Evolutionary conservation across 2,888 invertebrate species (phyloP).

Genomic region (Caenorhabditis afra): DNA sequence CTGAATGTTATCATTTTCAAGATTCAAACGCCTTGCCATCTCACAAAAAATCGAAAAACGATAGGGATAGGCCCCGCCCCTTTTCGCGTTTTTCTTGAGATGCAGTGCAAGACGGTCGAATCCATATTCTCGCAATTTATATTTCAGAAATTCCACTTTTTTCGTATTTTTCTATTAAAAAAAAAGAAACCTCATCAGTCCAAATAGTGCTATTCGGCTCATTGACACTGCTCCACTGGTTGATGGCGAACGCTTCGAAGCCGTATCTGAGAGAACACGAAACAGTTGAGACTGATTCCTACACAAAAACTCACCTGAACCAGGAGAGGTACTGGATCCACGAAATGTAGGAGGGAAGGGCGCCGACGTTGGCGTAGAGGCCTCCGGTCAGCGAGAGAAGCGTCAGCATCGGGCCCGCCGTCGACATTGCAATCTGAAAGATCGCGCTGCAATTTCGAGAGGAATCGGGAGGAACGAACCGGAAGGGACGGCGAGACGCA

Average conservation of each 20-base stretch:
- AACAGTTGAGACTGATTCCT: no score
- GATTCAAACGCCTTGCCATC: no score
- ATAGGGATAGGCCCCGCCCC: background rate
- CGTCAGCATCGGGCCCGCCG: conserved; percentile 78
- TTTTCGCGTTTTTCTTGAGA: background rate
- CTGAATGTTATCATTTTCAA: no score
- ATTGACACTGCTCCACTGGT: conserved; percentile 73
- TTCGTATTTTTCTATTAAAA: no score
- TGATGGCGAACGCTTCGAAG: conserved; percentile 82
- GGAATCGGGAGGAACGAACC: no score
- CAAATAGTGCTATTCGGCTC: conserved; percentile 60
- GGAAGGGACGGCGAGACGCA: conserved; percentile 77
- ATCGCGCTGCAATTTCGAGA: no score
- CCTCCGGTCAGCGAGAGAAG: conserved; percentile 79
- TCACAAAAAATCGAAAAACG: no score
- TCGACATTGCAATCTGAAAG: conserved; percentile 62
- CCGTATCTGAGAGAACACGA: conserved; percentile 71
- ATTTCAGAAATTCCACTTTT: no score
- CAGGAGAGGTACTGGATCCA: conserved; percentile 77
- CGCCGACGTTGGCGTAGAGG: conserved; percentile 79
- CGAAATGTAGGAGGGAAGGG: conserved; percentile 76
- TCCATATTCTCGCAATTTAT: no score
- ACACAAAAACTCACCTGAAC: conserved; percentile 67
- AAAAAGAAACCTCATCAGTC: conserved; percentile 34
- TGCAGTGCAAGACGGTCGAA: no score